Percentiles rank a stretch among this genome's conserved stretches.
These are phyloP conservation scores for Sarcophaga caerulescens DNA, from an alignment of 2,888 invertebrate genomes.

Conservation along the genomic window DNA sequence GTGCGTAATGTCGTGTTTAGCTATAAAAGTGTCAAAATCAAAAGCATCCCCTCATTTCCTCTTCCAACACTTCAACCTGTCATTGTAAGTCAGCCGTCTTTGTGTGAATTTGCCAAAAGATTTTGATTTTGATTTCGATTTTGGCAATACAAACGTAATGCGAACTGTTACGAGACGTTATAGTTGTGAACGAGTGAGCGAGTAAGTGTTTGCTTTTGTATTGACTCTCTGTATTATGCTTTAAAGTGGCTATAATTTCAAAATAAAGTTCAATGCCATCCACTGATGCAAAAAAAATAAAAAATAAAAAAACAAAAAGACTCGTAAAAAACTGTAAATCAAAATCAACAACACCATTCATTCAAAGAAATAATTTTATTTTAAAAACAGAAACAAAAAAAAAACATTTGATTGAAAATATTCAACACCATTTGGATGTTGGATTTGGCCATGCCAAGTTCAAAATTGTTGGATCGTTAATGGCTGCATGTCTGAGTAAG, in stretches of 20 bases:
- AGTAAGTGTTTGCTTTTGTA: background rate
- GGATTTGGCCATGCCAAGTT: background rate
- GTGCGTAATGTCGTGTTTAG: background rate
- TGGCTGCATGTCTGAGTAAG: constrained; percentile 44
- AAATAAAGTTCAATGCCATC: constrained; percentile 60
- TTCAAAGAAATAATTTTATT: too few species aligned
- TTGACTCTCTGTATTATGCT: background rate
- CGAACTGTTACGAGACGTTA: constrained; percentile 42
- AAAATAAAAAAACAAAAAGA: constrained; percentile 12
- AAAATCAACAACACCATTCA: too few species aligned
- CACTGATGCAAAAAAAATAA: background rate
- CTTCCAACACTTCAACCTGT: constrained; percentile 21
- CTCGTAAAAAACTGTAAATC: background rate
- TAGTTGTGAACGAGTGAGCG: background rate
- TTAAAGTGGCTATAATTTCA: constrained; percentile 37
- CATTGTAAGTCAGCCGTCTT: constrained; percentile 29
- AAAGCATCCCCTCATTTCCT: background rate
- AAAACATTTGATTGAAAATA: background rate
- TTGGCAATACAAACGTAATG: constrained; percentile 46
- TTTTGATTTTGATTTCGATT: constrained; percentile 28
- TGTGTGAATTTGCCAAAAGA: constrained; percentile 37
- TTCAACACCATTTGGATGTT: background rate
- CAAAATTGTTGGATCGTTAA: background rate
- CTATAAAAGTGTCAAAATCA: background rate
- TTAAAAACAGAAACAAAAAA: background rate